A percentile compares a stretch with the other conserved stretches of the same genome.
These are phyloP conservation scores for Scelioninae gen. 1 DNA, from an alignment of 2,888 invertebrate species.

Conservation along the genomic window DNA sequence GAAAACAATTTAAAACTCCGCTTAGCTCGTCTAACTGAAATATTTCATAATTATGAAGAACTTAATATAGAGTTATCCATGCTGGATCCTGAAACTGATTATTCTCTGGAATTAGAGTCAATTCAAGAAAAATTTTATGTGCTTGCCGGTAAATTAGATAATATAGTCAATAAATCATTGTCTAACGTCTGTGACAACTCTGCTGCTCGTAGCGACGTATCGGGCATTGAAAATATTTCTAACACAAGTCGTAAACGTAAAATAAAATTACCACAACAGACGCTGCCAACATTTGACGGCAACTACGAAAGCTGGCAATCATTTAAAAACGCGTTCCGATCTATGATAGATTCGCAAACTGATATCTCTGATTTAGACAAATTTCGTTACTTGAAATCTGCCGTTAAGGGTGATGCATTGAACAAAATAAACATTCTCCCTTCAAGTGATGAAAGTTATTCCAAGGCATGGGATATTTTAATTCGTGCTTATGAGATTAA, in stretches of 20 bases:
- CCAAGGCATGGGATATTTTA: not conserved
- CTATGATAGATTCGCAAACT: not conserved
- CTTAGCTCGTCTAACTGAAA: too few species aligned
- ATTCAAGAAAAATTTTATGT: not conserved
- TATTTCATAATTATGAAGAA: too few species aligned
- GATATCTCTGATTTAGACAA: not conserved
- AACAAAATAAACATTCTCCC: not conserved
- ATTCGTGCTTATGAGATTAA: not conserved
- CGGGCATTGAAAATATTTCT: not conserved
- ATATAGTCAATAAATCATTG: not conserved
- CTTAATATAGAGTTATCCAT: too few species aligned
- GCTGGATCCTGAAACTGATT: too few species aligned
- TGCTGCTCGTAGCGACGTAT: not conserved
- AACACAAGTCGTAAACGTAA: not conserved
- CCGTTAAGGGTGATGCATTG: not conserved
- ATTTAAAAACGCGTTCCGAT: not conserved
- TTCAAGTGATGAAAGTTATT: slow-evolving; percentile 3
- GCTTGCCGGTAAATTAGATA: not conserved
- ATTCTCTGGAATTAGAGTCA: not conserved
- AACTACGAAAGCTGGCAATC: not conserved
- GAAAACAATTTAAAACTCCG: too few species aligned
- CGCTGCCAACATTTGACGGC: not conserved
- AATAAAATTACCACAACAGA: not conserved
- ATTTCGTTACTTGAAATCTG: not conserved
- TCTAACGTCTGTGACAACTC: too few species aligned